These are phyloP conservation scores for Bergia puertoricense DNA, from an alignment of 92 coral and sea anemone genomes.

Conservation along the genomic window DNA sequence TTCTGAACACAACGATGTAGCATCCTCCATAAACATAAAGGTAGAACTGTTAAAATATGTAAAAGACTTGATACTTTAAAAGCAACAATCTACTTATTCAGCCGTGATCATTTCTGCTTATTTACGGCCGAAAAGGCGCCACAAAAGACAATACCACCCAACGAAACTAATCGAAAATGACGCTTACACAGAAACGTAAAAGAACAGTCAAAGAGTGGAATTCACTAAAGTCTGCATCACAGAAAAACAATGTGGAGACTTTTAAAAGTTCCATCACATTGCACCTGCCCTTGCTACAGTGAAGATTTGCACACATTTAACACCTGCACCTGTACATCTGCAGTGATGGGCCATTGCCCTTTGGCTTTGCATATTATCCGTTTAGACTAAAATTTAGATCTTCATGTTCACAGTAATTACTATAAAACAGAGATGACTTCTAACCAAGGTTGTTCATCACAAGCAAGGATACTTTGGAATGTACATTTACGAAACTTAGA, in stretches of 20 bases:
- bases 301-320: too few species aligned
- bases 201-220: not conserved
- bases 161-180: not conserved
- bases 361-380: too few species aligned
- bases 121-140: not conserved
- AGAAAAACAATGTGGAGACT: not conserved
- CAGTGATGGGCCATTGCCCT: too few species aligned
- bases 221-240: not conserved
- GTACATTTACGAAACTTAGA: not conserved
- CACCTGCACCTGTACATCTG: too few species aligned
- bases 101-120: not conserved
- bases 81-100: too few species aligned
- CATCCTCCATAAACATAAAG: too few species aligned
- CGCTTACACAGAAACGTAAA: not conserved
- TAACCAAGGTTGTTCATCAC: not conserved
- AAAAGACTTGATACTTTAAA: too few species aligned
- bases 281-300: not conserved
- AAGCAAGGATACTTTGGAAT: not conserved
- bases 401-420: not conserved
- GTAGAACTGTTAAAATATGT: too few species aligned
- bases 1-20: too few species aligned
- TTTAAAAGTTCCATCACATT: too few species aligned
- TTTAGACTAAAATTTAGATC: not conserved
- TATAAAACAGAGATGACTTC: too few species aligned
- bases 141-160: not conserved